phyloP scores from a whole-genome alignment of 1,140 invertebrate species.

The Zaprionus nigranus region DNA sequence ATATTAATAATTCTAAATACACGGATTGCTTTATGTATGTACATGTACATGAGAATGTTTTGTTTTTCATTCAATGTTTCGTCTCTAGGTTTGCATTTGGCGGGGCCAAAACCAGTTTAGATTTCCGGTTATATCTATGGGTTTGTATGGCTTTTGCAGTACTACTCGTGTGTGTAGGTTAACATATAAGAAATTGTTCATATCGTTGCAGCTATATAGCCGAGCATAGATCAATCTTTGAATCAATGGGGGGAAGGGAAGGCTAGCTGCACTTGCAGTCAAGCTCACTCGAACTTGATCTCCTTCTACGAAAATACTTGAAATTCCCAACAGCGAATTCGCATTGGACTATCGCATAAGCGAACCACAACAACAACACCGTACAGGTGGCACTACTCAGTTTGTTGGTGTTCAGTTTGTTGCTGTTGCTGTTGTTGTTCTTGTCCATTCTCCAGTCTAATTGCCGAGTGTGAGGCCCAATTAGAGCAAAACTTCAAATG shows the following conservation, averaged over 20 bases:
- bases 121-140: constrained; percentile 42
- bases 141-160: neutral
- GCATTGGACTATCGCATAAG: constrained; percentile 9
- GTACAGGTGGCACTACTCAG: neutral
- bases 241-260: too few species aligned
- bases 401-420: neutral
- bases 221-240: neutral
- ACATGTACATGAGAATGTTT: neutral
- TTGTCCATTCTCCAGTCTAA: constrained; percentile 49
- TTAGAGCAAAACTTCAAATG: constrained; percentile 65
- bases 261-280: constrained; percentile 23
- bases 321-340: neutral
- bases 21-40: constrained; percentile 1
- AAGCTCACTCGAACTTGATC: constrained; percentile 13
- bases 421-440: constrained; percentile 17
- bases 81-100: constrained; percentile 9
- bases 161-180: neutral
- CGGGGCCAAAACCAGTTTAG: constrained; percentile 32
- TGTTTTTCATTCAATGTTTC: constrained; percentile 22
- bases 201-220: constrained; percentile 16
- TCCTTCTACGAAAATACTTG: constrained; percentile 15
- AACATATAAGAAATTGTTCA: constrained; percentile 23
- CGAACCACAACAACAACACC: neutral
- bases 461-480: constrained; percentile 49
- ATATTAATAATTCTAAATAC: constrained; percentile 14